Base-by-base conservation (phyloP, 2,888 invertebrate species). In the Xanthia icteritia region DNA sequence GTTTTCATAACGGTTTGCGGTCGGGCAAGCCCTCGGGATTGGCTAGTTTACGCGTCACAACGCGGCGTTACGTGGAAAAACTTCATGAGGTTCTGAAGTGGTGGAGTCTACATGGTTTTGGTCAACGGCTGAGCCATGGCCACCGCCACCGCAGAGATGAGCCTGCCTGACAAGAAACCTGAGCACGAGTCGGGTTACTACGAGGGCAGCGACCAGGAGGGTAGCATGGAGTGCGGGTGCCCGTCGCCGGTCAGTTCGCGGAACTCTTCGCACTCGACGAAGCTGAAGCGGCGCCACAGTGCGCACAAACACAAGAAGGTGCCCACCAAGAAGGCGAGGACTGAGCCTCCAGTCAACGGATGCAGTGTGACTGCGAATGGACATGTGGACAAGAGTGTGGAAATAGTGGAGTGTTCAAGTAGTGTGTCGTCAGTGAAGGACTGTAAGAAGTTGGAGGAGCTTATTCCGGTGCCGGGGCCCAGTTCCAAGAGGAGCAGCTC, bases 121-220 rank as follows among this genome's bases (percentile, higher is more conserved):
- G 91, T 92, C 90, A 91, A 92, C 91, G 93, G 92, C 89, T 96
- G 91, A 96, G 92, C 95, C 95, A 96, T 96, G 96, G 96, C 96
- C 85, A 95, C 95, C 91, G 95, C 93, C 91, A 95, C 95, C 91
- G 94, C 93, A 91, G 97, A 97, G 92, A 97, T 97, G 97, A 97
- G 96, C 91, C 94, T 97, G 88, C 97, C 97, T 88, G 96, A 96
- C 91, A 97, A 97, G 89, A 97, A 97, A 90, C 97, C 97, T 88
- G 98, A 98, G 89, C 98, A 98, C 97, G 98, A 98, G 96, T 98
- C 98, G 94, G 98, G 98, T 85, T 98, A 98, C 93, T 98, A 98
- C 97, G 98, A 98, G 95, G 98, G 98, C 88, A 97, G 97, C 92
- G 97, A 97, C 91, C 97, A 97, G 90, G 97, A 97, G 92, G 97